A percentile compares a stretch with the other conserved stretches of the same genome.
These are phyloP conservation scores for Pteropus rufus DNA, from an alignment of 2,797 vertebrate species.

Conservation along the genomic window DNA sequence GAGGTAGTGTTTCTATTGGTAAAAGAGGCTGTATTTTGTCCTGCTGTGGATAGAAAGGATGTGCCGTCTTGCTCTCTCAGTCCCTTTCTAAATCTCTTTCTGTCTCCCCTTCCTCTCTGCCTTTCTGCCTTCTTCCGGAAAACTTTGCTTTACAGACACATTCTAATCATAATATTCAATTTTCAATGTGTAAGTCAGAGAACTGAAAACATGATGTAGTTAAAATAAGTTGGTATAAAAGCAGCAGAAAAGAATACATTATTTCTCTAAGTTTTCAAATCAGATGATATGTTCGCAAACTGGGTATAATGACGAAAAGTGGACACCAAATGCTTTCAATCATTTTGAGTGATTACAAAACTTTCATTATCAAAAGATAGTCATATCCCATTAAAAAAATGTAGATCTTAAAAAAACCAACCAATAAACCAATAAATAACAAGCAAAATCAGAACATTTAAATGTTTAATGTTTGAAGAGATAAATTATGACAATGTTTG, in stretches of 20 bases:
- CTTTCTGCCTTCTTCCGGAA: neutral
- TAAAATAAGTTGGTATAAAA: neutral
- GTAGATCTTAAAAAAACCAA: neutral
- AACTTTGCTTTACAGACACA: neutral
- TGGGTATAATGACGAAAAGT: neutral
- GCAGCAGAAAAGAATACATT: neutral
- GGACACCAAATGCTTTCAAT: neutral
- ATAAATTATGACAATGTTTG: neutral
- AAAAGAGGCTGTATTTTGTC: neutral
- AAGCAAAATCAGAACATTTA: neutral
- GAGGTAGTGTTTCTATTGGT: neutral
- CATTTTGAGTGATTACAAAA: neutral
- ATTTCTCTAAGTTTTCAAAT: neutral
- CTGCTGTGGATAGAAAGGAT: neutral
- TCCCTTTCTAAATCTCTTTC: neutral
- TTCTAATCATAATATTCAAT: neutral
- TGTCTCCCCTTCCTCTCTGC: accelerated
- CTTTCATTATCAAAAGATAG: neutral
- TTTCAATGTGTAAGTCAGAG: neutral
- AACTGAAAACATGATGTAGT: neutral
- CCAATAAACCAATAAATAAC: neutral
- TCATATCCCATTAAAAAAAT: neutral
- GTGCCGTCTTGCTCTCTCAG: no score
- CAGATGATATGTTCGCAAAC: neutral
- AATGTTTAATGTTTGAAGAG: neutral